These are phyloP conservation scores for Zygogramma bicolorata DNA, from an alignment of 2,888 invertebrate species.

Conservation along the genomic window DNA sequence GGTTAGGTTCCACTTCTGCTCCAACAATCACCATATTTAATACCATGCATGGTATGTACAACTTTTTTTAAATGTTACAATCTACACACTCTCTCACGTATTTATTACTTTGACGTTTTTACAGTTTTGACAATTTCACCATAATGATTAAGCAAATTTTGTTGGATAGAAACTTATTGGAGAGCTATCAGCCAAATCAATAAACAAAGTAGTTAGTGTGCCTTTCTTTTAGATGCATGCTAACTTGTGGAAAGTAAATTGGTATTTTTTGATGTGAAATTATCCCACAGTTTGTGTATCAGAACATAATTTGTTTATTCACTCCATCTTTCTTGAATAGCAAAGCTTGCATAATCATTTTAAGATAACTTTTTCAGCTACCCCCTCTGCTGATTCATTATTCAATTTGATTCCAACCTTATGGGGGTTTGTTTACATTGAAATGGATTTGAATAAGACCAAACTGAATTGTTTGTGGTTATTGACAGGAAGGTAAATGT, in stretches of 20 bases:
- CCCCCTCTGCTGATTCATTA: neutral
- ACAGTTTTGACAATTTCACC: conserved; percentile 12
- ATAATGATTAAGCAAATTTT: conserved; percentile 29
- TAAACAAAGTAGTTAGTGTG: conserved; percentile 24
- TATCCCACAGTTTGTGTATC: neutral
- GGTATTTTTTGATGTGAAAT: neutral
- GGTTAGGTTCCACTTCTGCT: conserved; percentile 63
- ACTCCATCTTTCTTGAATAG: neutral
- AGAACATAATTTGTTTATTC: neutral
- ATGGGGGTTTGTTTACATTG: neutral
- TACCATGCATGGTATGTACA: conserved; percentile 64
- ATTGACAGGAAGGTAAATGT: neutral
- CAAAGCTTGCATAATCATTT: neutral
- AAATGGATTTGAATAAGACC: neutral
- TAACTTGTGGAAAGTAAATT: neutral
- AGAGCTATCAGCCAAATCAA: conserved; percentile 30
- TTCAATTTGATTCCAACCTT: neutral
- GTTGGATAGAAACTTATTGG: conserved; percentile 14
- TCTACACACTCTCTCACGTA: conserved; percentile 46
- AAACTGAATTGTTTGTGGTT: neutral
- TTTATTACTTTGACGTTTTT: conserved; percentile 26
- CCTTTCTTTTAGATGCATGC: neutral
- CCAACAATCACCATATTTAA: conserved; percentile 64
- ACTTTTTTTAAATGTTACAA: conserved; percentile 50
- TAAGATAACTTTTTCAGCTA: neutral